Evolutionary conservation across 2,888 invertebrate genomes (phyloP).

Genomic region (Parnassius orleans): DNA sequence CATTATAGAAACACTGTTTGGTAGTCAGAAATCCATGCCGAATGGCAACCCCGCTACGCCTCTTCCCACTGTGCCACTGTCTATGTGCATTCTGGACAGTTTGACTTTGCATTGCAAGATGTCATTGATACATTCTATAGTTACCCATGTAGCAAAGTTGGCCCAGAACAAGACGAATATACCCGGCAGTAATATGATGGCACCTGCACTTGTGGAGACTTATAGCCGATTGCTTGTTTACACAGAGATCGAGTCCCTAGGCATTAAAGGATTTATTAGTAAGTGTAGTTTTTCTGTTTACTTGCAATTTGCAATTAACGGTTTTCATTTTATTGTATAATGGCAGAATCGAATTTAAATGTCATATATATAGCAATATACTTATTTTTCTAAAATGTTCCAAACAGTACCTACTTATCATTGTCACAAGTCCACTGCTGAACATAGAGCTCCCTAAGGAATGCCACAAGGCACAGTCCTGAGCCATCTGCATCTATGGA

Average conservation of each 20-base stretch:
- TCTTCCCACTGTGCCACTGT: constrained; percentile 91
- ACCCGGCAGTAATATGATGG: constrained; percentile 83
- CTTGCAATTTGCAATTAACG: constrained; percentile 8
- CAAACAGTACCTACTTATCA: too few species aligned
- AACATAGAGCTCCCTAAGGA: too few species aligned
- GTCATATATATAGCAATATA: too few species aligned
- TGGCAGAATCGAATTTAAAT: too few species aligned
- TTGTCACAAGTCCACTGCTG: too few species aligned
- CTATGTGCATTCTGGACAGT: constrained; percentile 96
- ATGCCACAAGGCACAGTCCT: too few species aligned
- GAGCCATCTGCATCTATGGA: too few species aligned
- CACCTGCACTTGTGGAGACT: constrained; percentile 96
- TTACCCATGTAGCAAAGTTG: constrained; percentile 93
- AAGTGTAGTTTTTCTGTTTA: constrained; percentile 49
- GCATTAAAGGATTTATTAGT: constrained; percentile 98
- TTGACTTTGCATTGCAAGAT: constrained; percentile 98
- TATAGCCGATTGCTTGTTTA: constrained; percentile 96
- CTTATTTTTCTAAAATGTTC: too few species aligned
- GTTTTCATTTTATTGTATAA: constrained; percentile 4
- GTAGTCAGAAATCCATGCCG: constrained; percentile 82
- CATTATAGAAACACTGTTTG: constrained; percentile 92
- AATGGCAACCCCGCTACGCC: constrained; percentile 76
- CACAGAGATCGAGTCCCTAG: constrained; percentile 97
- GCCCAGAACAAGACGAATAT: constrained; percentile 92
- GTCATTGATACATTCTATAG: constrained; percentile 90